Conservation (phyloP, 1,140 invertebrate species). For the Phocides pigmalion region DNA sequence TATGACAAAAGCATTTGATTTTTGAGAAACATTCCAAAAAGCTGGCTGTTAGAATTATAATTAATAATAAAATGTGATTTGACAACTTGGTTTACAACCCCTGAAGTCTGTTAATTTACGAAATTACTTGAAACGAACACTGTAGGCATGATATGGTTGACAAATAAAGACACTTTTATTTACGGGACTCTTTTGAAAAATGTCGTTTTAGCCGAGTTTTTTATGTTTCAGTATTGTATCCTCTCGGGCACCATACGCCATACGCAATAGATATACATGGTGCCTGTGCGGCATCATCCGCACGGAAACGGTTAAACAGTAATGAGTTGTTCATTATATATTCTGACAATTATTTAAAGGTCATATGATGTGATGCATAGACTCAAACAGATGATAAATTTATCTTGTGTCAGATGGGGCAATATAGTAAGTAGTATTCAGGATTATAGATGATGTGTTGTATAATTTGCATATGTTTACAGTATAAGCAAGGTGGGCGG, state of each 20-base stretch:
- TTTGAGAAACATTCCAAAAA: too few relatives aligned
- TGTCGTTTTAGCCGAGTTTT: constrained; percentile 17
- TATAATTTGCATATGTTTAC: constrained; percentile 34
- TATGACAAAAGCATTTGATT: too few relatives aligned
- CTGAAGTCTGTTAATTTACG: neutral
- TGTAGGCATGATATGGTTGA: neutral
- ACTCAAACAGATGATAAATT: too few relatives aligned
- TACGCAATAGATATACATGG: constrained; percentile 24
- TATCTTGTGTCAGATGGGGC: too few relatives aligned
- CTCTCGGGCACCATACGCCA: constrained; percentile 29
- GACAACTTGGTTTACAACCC: neutral
- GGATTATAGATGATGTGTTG: too few relatives aligned
- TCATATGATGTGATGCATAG: too few relatives aligned
- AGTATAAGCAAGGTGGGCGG: constrained; percentile 91
- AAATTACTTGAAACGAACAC: neutral
- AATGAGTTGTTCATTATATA: too few relatives aligned
- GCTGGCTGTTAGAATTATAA: too few relatives aligned
- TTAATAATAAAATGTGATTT: neutral
- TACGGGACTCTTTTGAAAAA: constrained; percentile 8
- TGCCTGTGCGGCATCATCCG: constrained; percentile 27
- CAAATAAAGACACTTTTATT: neutral
- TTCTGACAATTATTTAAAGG: too few relatives aligned
- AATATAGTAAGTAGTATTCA: too few relatives aligned
- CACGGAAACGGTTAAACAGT: constrained; percentile 29
- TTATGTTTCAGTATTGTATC: constrained; percentile 7